Conservation (phyloP, 2,797 vertebrate genomes). For the Lagodon rhomboides region DNA sequence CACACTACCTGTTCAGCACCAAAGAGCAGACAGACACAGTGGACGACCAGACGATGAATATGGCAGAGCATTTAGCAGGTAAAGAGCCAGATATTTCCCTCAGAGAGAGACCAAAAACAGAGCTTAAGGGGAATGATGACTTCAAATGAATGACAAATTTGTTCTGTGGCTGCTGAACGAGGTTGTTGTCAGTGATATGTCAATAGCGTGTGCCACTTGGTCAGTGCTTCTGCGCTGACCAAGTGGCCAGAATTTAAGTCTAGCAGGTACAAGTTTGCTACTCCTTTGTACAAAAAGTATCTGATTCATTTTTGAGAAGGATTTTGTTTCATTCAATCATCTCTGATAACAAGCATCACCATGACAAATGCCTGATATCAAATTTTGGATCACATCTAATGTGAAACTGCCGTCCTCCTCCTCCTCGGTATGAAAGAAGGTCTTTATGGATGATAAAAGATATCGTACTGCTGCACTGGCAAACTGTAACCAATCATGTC, state of each 20-base stretch:
- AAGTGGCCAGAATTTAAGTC: neutral
- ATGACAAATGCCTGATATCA: constrained; percentile 31
- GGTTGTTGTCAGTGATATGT: neutral
- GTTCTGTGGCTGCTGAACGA: neutral
- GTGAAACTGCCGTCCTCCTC: constrained; percentile 35
- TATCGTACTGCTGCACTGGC: constrained; percentile 58
- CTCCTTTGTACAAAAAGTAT: neutral
- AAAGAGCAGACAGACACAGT: neutral
- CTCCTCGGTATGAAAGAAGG: constrained; percentile 39
- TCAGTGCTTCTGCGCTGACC: neutral
- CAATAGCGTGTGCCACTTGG: neutral
- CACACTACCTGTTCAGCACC: no score
- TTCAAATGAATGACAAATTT: neutral
- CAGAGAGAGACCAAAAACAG: constrained; percentile 5
- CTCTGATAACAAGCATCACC: constrained; percentile 19
- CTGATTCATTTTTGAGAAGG: neutral
- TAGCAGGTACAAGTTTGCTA: neutral
- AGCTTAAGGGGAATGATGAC: neutral
- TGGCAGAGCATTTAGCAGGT: neutral
- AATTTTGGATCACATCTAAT: constrained; percentile 48
- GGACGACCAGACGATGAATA: neutral
- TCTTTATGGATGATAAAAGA: constrained; percentile 70
- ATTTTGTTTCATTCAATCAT: constrained; percentile 9
- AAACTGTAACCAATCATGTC: constrained; percentile 77
- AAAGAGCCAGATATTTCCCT: neutral